Evolutionary conservation across 1,140 invertebrate genomes (phyloP), one percentile per base, ranked within the genome.

Genomic region (Leptinotarsa texana): DNA sequence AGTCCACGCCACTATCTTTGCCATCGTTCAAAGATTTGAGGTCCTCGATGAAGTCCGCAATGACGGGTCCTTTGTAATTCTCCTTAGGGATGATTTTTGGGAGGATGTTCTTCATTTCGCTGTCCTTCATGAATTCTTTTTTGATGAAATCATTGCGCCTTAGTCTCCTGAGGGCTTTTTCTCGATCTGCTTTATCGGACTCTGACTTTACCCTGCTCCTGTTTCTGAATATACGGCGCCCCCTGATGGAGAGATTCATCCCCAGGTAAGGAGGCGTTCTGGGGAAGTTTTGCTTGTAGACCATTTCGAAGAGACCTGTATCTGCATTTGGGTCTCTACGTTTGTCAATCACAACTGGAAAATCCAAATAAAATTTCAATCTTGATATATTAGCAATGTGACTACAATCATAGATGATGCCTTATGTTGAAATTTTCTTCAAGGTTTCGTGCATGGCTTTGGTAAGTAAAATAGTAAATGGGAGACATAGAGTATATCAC

Each of bases 341-440:
- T 74, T 91, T 88, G 84, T 98, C 96, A n/a, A 98, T 86, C 0
- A 96, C 92, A 80, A 98, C 96, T 97, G 84, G 68, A 90, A 89
- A 42, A 70, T 42, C 8, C 33, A 42, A 11, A 33, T 33, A 2
- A 33, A 33, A 33, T 33, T 8, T 8, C 33, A 33, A 33, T 6
- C 27, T 33, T 33, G 27, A 6, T 33, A 33, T 33, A 4, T 27
- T 27, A 33, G 33, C 33, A 8, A 33, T 33, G 33, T 8, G 33
- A 33, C 8, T 33, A 33, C 5, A 33, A 33, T 33, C 33, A 33
- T 33, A 27, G 4, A 5, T 27, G 5, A 27, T 27, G 27, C 5
- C 5, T 1, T 6, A 27, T 1, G 5, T 27, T 27, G 0, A 6
- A 0, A 5, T 27, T 27, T 27, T 5, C 27, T 27, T 6, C 27